Evolutionary conservation across 2,797 vertebrate genomes (phyloP), one percentile per base, ranked within the genome.

Genomic region (Amniataba percoides): DNA sequence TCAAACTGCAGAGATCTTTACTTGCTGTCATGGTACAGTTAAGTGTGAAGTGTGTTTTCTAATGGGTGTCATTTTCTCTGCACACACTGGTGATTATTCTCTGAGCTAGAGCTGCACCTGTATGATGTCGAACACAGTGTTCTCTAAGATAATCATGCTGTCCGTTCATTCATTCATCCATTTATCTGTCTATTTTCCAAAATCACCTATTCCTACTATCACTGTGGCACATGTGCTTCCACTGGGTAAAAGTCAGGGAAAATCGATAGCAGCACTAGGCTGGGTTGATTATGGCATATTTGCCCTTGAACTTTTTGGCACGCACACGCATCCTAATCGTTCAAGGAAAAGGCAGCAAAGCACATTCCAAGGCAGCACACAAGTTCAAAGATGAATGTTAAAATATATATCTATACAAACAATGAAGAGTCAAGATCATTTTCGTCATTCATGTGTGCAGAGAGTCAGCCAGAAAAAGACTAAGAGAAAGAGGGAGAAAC

Each of bases 91-190:
- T 59, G 46, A 76, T 75, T 18, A 56, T 42, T 57, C 27, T 66
- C 57, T 48, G 25, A 34, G 57, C 61, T 45, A 3, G 39, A 70
- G 59, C 46, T 25, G 46, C 61, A 59, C 60, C 25, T 11, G 42
- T 25, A 34, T 23, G 39, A 77, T 31, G 48, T 3, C 67, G 64
- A 86, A 72, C 73, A 78, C 58, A 16, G 2, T 52, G 51, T 79
- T 78, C 58, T 61, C 64, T 56, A 53, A 72, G 31, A 75, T 69
- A 74, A 69, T 79, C 71, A 34, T 42, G 71, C 23, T 48, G 34
- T 55, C 40, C 49, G 61, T 70, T 21, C 45, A 61, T 52, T 63
- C 45, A 73, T 42, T 46, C 9, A 59, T 43, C 11, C 15, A 62
- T 62, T 70, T 19, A 49, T 66, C 40, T 2, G 23, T 43, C 60